Conservation (phyloP, 1,140 invertebrate genomes). For the Uloborus diversus region DNA sequence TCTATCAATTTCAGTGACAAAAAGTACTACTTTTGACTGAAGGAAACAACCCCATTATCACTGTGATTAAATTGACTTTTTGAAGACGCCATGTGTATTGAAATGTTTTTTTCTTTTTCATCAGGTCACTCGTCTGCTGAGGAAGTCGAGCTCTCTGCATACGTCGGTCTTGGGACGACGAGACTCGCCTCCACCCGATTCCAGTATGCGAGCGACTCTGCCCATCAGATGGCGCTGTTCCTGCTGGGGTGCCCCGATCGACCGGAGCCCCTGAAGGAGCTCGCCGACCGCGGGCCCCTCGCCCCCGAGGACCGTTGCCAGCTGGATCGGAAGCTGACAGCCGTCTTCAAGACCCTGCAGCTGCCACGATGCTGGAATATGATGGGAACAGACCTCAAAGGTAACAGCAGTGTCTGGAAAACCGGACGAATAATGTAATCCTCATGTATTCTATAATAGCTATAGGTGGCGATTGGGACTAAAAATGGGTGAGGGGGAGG, state of each 20-base stretch:
- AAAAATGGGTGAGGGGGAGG: too few relatives aligned
- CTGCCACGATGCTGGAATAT: conserved; percentile 49
- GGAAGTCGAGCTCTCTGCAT: conserved; percentile 27
- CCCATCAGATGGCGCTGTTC: conserved; percentile 43
- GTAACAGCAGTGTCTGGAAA: too few relatives aligned
- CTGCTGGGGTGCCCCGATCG: conserved; percentile 17
- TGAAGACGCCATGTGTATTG: too few relatives aligned
- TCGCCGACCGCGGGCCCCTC: conserved; percentile 4
- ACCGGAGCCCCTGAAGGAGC: conserved; percentile 10
- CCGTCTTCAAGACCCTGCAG: conserved; percentile 26
- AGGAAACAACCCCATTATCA: too few relatives aligned
- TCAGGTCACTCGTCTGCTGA: conserved; percentile 36
- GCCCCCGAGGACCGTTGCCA: not conserved
- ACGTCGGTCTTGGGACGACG: not conserved
- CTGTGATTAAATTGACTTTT: too few relatives aligned
- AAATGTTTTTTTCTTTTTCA: not conserved
- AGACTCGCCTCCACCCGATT: conserved; percentile 30
- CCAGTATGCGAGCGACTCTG: conserved; percentile 34
- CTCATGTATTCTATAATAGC: too few relatives aligned
- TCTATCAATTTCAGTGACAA: too few relatives aligned
- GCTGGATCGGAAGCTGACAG: conserved; percentile 28
- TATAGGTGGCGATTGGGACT: too few relatives aligned
- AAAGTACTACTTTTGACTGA: too few relatives aligned
- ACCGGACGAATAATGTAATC: too few relatives aligned
- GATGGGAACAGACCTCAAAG: conserved; percentile 26